Evolutionary conservation across 1,140 invertebrate species (phyloP).

Genomic region (Grapholita molesta): DNA sequence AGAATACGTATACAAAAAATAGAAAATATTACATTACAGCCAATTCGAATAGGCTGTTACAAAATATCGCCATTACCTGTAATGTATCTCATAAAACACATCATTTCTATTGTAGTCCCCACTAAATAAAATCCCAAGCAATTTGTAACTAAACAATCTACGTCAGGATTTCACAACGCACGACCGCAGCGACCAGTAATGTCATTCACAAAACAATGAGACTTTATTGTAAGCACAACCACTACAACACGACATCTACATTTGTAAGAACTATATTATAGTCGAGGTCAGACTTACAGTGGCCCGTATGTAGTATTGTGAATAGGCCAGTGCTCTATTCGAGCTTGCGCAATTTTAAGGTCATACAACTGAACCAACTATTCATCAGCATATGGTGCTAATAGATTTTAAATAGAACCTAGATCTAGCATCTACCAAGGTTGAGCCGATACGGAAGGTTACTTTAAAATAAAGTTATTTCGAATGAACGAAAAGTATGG

Average conservation of each 20-base stretch:
- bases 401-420: conserved; percentile 8
- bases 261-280: not conserved
- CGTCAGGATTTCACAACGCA: conserved; percentile 28
- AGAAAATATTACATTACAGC: not conserved
- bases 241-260: not conserved
- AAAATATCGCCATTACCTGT: not conserved
- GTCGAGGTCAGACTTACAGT: not conserved
- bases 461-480: not conserved
- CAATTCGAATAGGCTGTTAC: not conserved
- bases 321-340: not conserved
- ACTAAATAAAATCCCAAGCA: conserved; percentile 27
- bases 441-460: not conserved
- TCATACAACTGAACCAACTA: conserved; percentile 12
- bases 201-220: not conserved
- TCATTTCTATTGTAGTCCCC: not conserved
- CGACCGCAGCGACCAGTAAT: conserved; percentile 3
- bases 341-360: conserved; percentile 11
- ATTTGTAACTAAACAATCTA: conserved; percentile 29
- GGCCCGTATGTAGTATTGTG: not conserved
- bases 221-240: not conserved
- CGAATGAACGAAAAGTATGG: not conserved
- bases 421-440: not conserved
- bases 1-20: no score
- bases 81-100: conserved; percentile 1
- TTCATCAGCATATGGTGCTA: conserved; percentile 8